Percentiles rank a stretch among this genome's conserved stretches.
Evolutionary conservation across 2,888 invertebrate species (phyloP).

Genomic region (Hemicrepidius hirtus): DNA sequence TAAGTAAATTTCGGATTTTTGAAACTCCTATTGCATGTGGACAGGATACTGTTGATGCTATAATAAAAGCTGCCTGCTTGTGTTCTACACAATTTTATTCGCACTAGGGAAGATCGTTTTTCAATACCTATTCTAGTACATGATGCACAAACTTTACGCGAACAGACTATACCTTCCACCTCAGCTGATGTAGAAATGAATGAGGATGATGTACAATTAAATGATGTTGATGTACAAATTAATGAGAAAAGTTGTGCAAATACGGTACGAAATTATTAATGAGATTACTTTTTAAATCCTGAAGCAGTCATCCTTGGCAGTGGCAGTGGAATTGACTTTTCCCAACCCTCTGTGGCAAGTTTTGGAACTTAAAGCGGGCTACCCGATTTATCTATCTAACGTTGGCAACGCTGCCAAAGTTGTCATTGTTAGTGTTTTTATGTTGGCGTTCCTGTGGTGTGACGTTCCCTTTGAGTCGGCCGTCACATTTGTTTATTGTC

Average conservation of each 20-base stretch:
- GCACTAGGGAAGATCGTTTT: conserved; percentile 9
- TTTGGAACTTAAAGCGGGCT: no score
- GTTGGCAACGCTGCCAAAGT: no score
- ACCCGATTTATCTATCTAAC: no score
- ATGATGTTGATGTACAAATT: not conserved
- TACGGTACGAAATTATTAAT: conserved; percentile 79
- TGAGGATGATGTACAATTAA: no score
- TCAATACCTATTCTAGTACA: not conserved
- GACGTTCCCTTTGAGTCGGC: no score
- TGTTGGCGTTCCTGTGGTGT: no score
- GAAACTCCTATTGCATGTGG: conserved; percentile 51
- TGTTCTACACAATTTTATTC: conserved; percentile 52
- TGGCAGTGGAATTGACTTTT: conserved; percentile 9
- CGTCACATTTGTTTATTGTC: no score
- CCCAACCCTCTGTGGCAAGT: no score
- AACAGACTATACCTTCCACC: conserved; percentile 10
- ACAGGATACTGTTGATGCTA: conserved; percentile 41
- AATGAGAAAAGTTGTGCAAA: conserved; percentile 67
- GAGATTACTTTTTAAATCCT: conserved; percentile 4
- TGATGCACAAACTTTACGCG: not conserved
- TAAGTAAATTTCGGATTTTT: conserved; percentile 54
- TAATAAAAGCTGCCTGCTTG: conserved; percentile 54
- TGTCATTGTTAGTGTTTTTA: no score
- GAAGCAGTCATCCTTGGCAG: not conserved
- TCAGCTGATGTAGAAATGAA: not conserved